These are phyloP conservation scores for Drosophila auraria DNA, from an alignment of 1,140 invertebrate species.

Conservation along the genomic window DNA sequence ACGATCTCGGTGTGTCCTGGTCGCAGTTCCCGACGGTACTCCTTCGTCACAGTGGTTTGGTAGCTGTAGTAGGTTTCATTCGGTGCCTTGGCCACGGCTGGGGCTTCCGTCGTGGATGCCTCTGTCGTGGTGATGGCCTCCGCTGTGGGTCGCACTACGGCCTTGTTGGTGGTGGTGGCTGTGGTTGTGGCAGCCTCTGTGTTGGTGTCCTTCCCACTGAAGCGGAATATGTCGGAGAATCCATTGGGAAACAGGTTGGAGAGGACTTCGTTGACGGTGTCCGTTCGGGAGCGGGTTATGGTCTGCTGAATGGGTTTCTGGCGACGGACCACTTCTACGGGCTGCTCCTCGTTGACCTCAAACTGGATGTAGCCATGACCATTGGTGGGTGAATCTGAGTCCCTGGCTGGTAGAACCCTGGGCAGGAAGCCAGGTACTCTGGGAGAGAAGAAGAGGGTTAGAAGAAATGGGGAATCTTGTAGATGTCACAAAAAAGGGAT, in stretches of 20 bases:
- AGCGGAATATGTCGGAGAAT: conserved; percentile 80
- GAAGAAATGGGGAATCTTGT: too few species aligned
- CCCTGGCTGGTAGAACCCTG: conserved; percentile 21
- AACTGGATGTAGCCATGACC: conserved; percentile 79
- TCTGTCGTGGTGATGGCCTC: conserved; percentile 9
- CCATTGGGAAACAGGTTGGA: conserved; percentile 79
- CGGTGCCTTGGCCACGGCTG: not conserved
- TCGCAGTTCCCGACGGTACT: conserved; percentile 66
- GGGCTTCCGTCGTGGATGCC: not conserved
- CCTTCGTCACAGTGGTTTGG: conserved; percentile 70
- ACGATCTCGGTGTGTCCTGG: conserved; percentile 78
- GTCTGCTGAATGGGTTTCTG: conserved; percentile 35
- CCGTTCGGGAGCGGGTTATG: conserved; percentile 40
- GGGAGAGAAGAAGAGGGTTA: too few species aligned
- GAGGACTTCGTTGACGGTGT: conserved; percentile 76
- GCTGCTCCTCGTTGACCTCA: conserved; percentile 61
- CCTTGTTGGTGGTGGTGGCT: conserved; percentile 44
- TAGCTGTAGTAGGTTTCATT: conserved; percentile 71
- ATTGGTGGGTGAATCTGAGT: conserved; percentile 33
- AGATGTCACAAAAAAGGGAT: too few species aligned
- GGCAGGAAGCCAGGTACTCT: conserved; percentile 55
- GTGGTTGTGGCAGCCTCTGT: conserved; percentile 37
- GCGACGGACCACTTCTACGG: conserved; percentile 22
- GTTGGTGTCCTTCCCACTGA: conserved; percentile 56
- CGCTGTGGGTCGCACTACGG: conserved; percentile 25